Conservation (phyloP, 2,113 vertebrate genomes). For the Pristiophorus japonicus region DNA sequence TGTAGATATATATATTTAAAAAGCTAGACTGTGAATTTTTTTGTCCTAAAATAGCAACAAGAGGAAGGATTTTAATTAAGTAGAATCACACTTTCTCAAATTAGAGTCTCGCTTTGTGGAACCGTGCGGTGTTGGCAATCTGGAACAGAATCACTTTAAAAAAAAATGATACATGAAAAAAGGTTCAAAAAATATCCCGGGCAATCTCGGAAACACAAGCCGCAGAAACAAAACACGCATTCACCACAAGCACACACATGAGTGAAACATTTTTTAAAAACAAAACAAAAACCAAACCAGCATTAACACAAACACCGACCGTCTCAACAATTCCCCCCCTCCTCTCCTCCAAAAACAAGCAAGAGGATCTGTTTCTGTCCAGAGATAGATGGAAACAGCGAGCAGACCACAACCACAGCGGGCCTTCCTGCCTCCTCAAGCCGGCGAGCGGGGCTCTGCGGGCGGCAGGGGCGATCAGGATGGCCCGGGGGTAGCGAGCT, state of each 20-base stretch:
- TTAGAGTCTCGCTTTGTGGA: background rate
- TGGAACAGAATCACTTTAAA: background rate
- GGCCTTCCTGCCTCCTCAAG: background rate
- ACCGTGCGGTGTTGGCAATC: background rate
- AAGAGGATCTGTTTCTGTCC: too few relatives aligned
- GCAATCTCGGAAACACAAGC: background rate
- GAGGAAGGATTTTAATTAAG: background rate
- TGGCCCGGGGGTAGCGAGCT: constrained; percentile 4
- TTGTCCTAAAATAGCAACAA: background rate
- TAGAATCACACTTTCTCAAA: background rate
- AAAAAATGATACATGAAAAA: background rate
- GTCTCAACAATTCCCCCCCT: too few relatives aligned
- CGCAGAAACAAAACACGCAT: background rate
- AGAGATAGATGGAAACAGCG: background rate
- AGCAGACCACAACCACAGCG: background rate
- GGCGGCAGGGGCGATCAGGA: background rate
- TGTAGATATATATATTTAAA: background rate
- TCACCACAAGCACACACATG: background rate
- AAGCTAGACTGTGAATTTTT: background rate
- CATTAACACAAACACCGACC: background rate
- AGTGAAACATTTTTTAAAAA: too few relatives aligned
- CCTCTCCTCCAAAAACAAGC: too few relatives aligned
- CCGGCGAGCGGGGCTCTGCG: constrained; percentile 2
- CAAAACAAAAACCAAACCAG: background rate
- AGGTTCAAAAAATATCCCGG: constrained; percentile 1